phyloP scores from a whole-genome alignment of 2,113 vertebrate species.

The Sebastes schlegelii region DNA sequence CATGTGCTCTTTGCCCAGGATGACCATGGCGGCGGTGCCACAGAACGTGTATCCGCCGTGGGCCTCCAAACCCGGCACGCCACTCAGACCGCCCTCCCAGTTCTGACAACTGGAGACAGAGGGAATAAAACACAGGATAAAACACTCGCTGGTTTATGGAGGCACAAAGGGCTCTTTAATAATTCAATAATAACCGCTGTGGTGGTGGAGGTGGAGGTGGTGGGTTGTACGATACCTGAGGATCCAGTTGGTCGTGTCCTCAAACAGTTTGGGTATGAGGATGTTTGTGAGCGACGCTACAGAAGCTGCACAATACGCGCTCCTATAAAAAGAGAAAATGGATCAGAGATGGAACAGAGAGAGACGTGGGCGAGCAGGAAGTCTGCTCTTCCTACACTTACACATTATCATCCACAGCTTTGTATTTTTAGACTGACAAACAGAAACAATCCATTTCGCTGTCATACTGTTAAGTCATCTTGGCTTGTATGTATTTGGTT shows the following conservation, averaged over 20 bases:
- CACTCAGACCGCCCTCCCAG: constrained; percentile 97
- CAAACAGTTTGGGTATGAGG: constrained; percentile 88
- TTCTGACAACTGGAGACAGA: constrained; percentile 91
- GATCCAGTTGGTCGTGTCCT: constrained; percentile 94
- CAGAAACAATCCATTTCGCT: neutral
- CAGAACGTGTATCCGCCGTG: constrained; percentile 98
- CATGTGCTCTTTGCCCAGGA: constrained; percentile 92
- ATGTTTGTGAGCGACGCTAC: constrained; percentile 96
- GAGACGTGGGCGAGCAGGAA: constrained; percentile 15
- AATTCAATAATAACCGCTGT: neutral
- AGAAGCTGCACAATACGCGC: constrained; percentile 93
- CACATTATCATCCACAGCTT: neutral
- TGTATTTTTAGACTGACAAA: constrained; percentile 14
- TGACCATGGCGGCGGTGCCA: constrained; percentile 92
- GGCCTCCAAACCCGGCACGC: constrained; percentile 95
- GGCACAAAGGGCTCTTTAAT: neutral
- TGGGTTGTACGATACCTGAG: constrained; percentile 83
- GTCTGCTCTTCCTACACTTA: constrained; percentile 5
- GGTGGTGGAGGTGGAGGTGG: too few relatives aligned
- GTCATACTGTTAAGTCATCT: neutral
- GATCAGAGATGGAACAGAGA: neutral
- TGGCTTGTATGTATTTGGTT: neutral
- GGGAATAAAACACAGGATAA: neutral
- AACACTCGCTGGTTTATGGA: neutral
- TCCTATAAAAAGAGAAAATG: constrained; percentile 80